Percentiles rank a stretch among this genome's conserved stretches.
phyloP scores from a whole-genome alignment of 2,888 invertebrate species.

The Ectemnius lituratus region DNA sequence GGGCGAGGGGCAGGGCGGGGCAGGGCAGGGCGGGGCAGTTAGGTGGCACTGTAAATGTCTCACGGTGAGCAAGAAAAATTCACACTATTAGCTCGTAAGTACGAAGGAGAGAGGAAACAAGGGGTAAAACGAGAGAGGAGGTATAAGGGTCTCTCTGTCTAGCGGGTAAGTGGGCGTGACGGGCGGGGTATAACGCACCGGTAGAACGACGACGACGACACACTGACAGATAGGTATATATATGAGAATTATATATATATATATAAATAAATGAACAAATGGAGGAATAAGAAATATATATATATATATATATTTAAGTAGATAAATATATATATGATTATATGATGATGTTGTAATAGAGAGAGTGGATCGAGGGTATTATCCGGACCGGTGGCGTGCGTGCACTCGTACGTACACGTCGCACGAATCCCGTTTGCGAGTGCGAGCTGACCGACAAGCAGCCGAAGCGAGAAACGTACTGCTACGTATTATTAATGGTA shows the following conservation, averaged over 20 bases:
- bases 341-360: slow-evolving; percentile 69
- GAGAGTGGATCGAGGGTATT: slow-evolving; percentile 62
- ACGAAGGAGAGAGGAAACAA: no score
- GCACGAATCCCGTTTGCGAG: slow-evolving; percentile 33
- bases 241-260: slow-evolving; percentile 57
- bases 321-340: slow-evolving; percentile 59
- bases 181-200: slow-evolving; percentile 40
- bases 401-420: slow-evolving; percentile 67
- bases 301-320: slow-evolving; percentile 58
- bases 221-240: slow-evolving; percentile 45
- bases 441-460: slow-evolving; percentile 11
- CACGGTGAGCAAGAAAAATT: slow-evolving; percentile 53
- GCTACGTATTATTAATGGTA: no score
- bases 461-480: neutral
- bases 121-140: no score
- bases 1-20: neutral
- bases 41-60: slow-evolving; percentile 47
- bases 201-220: slow-evolving; percentile 35
- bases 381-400: slow-evolving; percentile 60
- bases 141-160: no score
- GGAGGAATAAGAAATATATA: slow-evolving; percentile 41
- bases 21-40: neutral
- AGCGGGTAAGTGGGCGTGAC: slow-evolving; percentile 34
- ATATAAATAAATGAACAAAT: slow-evolving; percentile 38
- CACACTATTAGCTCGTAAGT: slow-evolving; percentile 70